Percentiles rank a stretch among this genome's conserved stretches.
phyloP scores from a whole-genome alignment of 2,113 vertebrate genomes.

The Actenoides hombroni region DNA sequence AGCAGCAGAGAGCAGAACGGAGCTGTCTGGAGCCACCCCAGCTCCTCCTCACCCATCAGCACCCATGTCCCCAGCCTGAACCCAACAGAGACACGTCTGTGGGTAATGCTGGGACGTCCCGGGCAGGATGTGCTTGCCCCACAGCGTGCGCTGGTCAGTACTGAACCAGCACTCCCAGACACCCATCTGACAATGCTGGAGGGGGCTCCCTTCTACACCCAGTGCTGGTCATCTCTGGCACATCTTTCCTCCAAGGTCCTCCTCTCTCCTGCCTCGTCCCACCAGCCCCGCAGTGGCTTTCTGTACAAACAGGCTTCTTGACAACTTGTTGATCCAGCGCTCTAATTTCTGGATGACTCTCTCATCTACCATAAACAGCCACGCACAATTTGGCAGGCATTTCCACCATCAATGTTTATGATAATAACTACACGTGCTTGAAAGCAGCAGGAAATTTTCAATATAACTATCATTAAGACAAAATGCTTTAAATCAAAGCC shows the following conservation, averaged over 20 bases:
- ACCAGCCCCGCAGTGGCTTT: background rate
- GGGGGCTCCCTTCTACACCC: background rate
- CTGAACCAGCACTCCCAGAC: background rate
- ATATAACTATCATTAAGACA: constrained; percentile 71
- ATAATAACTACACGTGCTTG: constrained; percentile 69
- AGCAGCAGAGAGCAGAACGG: background rate
- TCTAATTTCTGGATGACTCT: constrained; percentile 48
- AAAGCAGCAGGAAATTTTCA: constrained; percentile 70
- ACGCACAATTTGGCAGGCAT: constrained; percentile 62
- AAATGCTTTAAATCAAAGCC: constrained; percentile 73
- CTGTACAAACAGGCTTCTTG: background rate
- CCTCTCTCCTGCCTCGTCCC: background rate
- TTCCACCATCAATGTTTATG: constrained; percentile 67
- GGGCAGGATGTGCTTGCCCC: rapidly evolving
- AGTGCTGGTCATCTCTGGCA: background rate
- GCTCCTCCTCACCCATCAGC: background rate
- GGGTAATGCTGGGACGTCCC: background rate
- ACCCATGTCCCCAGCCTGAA: background rate
- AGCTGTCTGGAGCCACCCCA: background rate
- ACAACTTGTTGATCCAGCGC: background rate
- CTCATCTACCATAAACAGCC: constrained; percentile 55
- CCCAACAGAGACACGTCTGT: background rate
- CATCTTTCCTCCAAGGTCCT: background rate
- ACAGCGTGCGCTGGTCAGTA: background rate
- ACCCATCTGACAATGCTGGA: rapidly evolving